Percentiles rank a stretch among this genome's conserved stretches.
Conservation (phyloP, 1,140 invertebrate species). For the Probaryconus sp. region DNA sequence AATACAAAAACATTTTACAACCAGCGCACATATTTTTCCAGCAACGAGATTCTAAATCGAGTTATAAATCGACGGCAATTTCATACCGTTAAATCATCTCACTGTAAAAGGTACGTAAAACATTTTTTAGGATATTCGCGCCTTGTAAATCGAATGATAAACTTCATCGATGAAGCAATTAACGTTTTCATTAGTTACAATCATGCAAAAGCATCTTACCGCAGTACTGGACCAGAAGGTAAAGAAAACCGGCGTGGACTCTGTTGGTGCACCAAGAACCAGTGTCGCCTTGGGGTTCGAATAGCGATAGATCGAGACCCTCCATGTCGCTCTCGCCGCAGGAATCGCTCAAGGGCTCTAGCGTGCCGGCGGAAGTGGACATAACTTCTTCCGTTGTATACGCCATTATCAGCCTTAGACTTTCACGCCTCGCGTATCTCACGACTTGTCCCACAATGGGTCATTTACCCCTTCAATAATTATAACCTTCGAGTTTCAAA, state of each 20-base stretch:
- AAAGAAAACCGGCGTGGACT: conserved; percentile 74
- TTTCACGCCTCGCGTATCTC: background rate
- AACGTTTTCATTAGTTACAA: background rate
- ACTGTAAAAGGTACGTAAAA: too few relatives aligned
- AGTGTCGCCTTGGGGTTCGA: conserved; percentile 80
- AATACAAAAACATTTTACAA: too few relatives aligned
- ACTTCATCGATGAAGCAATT: background rate
- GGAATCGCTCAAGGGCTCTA: conserved; percentile 73
- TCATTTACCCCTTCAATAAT: conserved; percentile 31
- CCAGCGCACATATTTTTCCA: too few relatives aligned
- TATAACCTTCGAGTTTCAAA: too few relatives aligned
- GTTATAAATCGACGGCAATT: too few relatives aligned
- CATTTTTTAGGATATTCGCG: too few relatives aligned
- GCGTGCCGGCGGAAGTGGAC: conserved; percentile 56
- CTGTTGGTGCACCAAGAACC: conserved; percentile 73
- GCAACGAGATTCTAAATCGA: too few relatives aligned
- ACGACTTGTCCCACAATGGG: conserved; percentile 25
- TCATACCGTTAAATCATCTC: too few relatives aligned
- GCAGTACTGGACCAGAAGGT: conserved; percentile 72
- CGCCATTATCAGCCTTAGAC: conserved; percentile 59
- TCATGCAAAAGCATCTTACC: conserved; percentile 66
- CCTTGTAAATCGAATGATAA: too few relatives aligned
- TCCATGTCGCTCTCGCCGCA: conserved; percentile 82
- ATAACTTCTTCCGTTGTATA: conserved; percentile 61
- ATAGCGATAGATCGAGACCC: conserved; percentile 83